Base-by-base conservation (phyloP, 2,888 invertebrate species). In the Rambutsinella grinnellia region DNA sequence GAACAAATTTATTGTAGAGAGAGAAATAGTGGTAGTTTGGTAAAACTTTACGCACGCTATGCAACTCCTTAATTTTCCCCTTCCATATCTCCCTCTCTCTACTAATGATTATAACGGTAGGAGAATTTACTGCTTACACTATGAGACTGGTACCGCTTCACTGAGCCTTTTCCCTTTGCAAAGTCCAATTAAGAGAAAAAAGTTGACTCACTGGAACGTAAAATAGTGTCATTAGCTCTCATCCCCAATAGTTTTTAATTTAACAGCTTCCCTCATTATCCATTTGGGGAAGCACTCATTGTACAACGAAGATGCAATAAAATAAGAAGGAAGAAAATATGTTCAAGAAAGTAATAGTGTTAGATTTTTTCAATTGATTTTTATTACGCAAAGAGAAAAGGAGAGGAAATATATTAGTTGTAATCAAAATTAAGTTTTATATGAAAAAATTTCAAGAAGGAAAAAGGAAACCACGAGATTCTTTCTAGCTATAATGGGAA, bases 241-340 rank as follows among this genome's bases (percentile, higher is more conserved):
- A 49, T 49, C 28, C 36, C 36, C 36, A 13, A 36, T 51, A 70
- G 62, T 62, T 66, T 66, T 61, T 78, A 36, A 66, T 57, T 78
- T 78, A 71, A 58, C 74, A 68, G 53, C 77, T 63, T 44, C 36
- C 21, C 65, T 74, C 74, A 74, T 74, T 78, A 78, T 74, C 58
- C n/a, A 46, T 62, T 26, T 53, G 21, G 23, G 17, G 46, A 19
- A 19, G 36, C 24, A 27, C n/a, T n/a, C n/a, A n/a, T n/a, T n/a
- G n/a, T n/a, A n/a, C n/a, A n/a, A n/a, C n/a, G n/a, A n/a, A n/a
- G n/a, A n/a, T n/a, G n/a, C n/a, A n/a, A n/a, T n/a, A n/a, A n/a
- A n/a, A n/a, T n/a, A n/a, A n/a, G n/a, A n/a, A n/a, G n/a, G n/a
- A n/a, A n/a, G n/a, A n/a, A n/a, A n/a, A n/a, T n/a, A n/a, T 36